Conservation (phyloP, 2,888 invertebrate genomes). For the Archips crataeganus region DNA sequence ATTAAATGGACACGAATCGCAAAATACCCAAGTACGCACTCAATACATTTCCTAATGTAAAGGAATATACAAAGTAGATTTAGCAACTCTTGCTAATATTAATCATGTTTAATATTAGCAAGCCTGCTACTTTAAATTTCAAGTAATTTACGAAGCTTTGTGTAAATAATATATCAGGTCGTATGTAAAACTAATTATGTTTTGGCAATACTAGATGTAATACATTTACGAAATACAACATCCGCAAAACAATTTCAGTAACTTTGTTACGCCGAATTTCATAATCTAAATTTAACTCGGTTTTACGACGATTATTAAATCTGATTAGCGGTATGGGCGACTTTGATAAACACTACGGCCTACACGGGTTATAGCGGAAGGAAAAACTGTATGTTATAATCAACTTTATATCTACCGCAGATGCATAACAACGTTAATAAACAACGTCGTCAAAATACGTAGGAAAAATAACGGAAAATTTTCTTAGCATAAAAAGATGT, state of each 20-base stretch:
- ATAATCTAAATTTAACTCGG: slow-evolving; percentile 31
- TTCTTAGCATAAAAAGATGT: not conserved
- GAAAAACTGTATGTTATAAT: slow-evolving; percentile 22
- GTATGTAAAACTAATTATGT: no score
- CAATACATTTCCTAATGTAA: no score
- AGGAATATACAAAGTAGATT: not conserved
- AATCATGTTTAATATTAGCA: not conserved
- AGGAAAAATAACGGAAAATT: slow-evolving; percentile 10
- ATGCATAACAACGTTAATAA: slow-evolving; percentile 20
- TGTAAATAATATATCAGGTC: no score
- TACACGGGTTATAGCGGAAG: slow-evolving; percentile 28
- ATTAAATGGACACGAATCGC: no score
- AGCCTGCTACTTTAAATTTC: not conserved
- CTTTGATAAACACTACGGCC: slow-evolving; percentile 35
- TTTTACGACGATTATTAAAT: slow-evolving; percentile 30
- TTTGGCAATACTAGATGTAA: no score
- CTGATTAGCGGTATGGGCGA: slow-evolving; percentile 16
- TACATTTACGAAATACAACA: slow-evolving; percentile 22
- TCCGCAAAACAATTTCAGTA: slow-evolving; percentile 8
- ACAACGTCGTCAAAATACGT: slow-evolving; percentile 6
- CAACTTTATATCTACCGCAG: slow-evolving; percentile 19
- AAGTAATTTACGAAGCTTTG: no score
- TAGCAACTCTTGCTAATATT: no score
- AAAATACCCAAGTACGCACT: no score
- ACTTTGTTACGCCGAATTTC: slow-evolving; percentile 19